Evolutionary conservation across 2,888 invertebrate genomes (phyloP).

Genomic region (Stenodema calcarata): DNA sequence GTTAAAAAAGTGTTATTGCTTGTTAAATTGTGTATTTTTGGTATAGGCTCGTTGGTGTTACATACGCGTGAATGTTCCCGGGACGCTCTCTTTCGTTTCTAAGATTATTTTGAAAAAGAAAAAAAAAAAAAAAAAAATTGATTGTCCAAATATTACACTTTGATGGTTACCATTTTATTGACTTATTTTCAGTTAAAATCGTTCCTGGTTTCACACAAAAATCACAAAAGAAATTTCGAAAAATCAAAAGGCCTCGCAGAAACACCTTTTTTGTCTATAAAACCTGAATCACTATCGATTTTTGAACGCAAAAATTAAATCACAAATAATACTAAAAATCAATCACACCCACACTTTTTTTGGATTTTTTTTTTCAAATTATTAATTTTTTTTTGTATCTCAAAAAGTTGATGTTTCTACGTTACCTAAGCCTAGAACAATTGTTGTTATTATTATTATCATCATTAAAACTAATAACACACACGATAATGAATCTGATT

Average conservation of each 20-base stretch:
- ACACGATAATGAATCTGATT: conserved; percentile 55
- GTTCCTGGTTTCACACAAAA: neutral
- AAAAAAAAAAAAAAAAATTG: neutral
- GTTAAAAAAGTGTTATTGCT: neutral
- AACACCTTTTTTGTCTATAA: conserved; percentile 45
- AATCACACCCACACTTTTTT: conserved; percentile 35
- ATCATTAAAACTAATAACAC: conserved; percentile 53
- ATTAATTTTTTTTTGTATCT: conserved; percentile 6
- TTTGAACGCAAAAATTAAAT: neutral
- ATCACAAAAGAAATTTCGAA: neutral
- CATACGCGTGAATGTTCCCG: conserved; percentile 18
- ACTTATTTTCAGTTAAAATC: neutral
- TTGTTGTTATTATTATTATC: conserved; percentile 42
- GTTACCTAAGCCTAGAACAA: conserved; percentile 30
- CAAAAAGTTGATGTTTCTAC: conserved; percentile 44
- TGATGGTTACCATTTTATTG: neutral
- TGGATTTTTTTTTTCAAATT: neutral
- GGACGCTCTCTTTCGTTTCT: neutral
- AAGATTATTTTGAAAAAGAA: no score
- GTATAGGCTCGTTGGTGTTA: conserved; percentile 30
- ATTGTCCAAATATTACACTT: conserved; percentile 27
- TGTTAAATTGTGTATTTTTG: neutral
- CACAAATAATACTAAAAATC: neutral
- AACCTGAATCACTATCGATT: neutral
- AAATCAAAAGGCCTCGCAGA: conserved; percentile 51